Evolutionary conservation across 2,113 vertebrate species (phyloP), one percentile per base, ranked within the genome.

Genomic region (Corvus hawaiiensis): DNA sequence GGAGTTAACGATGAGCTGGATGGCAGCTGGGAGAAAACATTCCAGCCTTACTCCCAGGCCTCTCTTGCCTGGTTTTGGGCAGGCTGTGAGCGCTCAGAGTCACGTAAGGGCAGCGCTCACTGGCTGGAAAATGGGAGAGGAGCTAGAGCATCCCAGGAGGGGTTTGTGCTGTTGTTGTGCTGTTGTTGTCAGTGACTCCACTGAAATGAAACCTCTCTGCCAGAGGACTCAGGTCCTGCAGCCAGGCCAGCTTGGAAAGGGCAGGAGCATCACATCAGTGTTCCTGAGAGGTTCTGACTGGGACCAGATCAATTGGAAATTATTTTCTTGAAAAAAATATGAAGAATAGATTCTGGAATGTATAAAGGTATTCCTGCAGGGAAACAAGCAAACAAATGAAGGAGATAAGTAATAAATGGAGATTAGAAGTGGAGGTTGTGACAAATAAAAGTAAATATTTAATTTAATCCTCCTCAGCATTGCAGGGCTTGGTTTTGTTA

Each of bases 61-160:
- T 22, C n/a, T 13, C 30, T 24, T 1, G 18, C 55, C 35, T 3
- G 10, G 1, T 33, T 66, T 46, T 5, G 15, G 63, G 54, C 63
- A 46, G 64, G 43, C 39, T 83, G 19, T 4, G 84, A 41, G 11
- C 19, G 10, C 21, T 1, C 23, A 26, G 49, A 69, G 58, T 27
- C 68, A 7, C 0, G 0, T 1, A 2, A 52, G 51, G 67, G 41
- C 51, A 13, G 78, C 0, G 2, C 61, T 75, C 4, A 5, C 7
- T 0, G 28, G 41, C 12, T 67, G 75, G 72, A 23, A 37, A 43
- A 27, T 1, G 1, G 51, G 61, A 71, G 59, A 56, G 44, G 37
- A 69, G 55, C 7, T 4, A 48, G 23, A 12, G 8, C 76, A 27
- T 39, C 35, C 15, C 63, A 4, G 35, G 64, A 33, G 55, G n/a